These are phyloP conservation scores for Siniperca scherzeri DNA, from an alignment of 2,797 vertebrate genomes.

Conservation along the genomic window DNA sequence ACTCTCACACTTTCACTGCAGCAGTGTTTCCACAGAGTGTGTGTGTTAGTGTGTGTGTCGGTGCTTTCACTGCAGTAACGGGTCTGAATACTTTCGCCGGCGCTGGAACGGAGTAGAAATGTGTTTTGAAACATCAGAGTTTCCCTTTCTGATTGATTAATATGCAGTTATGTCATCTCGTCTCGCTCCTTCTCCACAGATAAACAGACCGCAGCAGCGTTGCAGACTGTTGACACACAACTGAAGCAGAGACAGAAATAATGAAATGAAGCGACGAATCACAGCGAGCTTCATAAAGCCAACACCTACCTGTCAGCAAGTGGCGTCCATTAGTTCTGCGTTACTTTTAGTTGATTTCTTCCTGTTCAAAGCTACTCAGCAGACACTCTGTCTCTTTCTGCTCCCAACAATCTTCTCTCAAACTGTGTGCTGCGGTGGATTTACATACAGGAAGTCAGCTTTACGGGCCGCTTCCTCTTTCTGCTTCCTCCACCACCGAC, in stretches of 20 bases:
- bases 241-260: neutral
- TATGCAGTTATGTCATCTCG: neutral
- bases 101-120: neutral
- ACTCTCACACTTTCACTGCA: no score
- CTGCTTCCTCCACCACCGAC: conserved; percentile 37
- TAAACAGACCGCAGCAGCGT: neutral
- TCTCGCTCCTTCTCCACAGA: neutral
- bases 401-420: neutral
- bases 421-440: neutral
- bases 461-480: conserved; percentile 48
- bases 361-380: neutral
- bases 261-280: no score
- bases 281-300: neutral
- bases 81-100: neutral
- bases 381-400: neutral
- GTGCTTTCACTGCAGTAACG: neutral
- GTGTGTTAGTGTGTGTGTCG: neutral
- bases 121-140: neutral
- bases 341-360: neutral
- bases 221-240: neutral
- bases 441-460: conserved; percentile 57
- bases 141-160: neutral
- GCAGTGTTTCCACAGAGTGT: neutral
- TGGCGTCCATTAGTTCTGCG: neutral
- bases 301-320: conserved; percentile 37